A percentile compares a stretch with the other conserved stretches of the same genome.
phyloP scores from a whole-genome alignment of 2,113 vertebrate genomes.

The Dipodomys merriami region DNA sequence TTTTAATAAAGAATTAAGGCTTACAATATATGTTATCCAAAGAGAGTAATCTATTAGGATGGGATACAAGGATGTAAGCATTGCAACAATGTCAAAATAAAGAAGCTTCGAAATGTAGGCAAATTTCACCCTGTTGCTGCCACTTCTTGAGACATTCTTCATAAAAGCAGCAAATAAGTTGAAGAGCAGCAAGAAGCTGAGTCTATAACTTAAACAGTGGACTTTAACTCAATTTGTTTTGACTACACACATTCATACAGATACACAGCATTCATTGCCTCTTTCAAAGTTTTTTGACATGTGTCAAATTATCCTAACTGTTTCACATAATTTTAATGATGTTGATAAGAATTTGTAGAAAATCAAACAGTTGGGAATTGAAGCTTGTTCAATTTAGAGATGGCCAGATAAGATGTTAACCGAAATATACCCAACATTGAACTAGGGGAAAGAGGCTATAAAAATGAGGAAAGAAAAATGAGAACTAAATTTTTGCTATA shows the following conservation, averaged over 20 bases:
- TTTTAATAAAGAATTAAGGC: constrained; percentile 30
- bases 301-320: background rate
- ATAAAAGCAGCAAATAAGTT: background rate
- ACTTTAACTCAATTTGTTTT: constrained; percentile 3
- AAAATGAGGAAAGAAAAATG: no score
- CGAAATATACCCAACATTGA: no score
- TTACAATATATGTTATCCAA: background rate
- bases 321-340: background rate
- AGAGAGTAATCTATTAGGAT: background rate
- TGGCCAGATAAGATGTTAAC: no score
- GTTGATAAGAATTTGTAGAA: background rate
- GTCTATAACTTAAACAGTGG: background rate
- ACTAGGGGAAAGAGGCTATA: no score
- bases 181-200: background rate
- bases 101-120: background rate
- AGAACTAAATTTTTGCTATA: no score
- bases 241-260: background rate
- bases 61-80: background rate
- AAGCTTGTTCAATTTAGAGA: no score
- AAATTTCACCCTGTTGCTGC: background rate
- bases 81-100: background rate
- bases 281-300: background rate
- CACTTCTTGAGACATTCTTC: background rate
- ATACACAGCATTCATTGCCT: background rate
- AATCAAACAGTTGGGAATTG: no score